phyloP scores from a whole-genome alignment of 1,140 invertebrate genomes.

The Adelges cooleyi region DNA sequence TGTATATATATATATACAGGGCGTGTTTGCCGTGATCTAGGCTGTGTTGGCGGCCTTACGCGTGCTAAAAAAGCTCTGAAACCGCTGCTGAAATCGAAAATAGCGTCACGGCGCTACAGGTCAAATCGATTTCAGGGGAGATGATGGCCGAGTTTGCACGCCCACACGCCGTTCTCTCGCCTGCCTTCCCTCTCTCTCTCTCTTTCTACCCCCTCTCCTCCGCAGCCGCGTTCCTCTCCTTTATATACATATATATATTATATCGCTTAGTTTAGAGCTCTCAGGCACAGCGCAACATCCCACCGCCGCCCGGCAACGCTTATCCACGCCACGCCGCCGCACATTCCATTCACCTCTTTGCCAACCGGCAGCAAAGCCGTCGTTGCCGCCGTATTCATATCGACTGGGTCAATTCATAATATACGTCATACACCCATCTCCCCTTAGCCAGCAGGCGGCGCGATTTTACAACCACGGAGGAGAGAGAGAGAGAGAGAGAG shows the following conservation, averaged over 20 bases:
- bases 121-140: constrained; percentile 26
- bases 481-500: too few species aligned
- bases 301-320: background rate
- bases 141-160: constrained; percentile 25
- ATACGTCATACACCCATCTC: background rate
- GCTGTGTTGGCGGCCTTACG: too few species aligned
- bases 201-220: background rate
- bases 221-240: too few species aligned
- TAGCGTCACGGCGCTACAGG: constrained; percentile 26
- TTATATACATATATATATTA: too few species aligned
- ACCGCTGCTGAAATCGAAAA: constrained; percentile 19
- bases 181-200: background rate
- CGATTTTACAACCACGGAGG: too few species aligned
- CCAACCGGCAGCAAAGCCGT: background rate
- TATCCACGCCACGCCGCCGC: too few species aligned
- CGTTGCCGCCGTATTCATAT: background rate
- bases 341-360: background rate
- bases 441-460: background rate
- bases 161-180: background rate
- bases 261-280: background rate
- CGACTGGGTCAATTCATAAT: background rate
- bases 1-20: too few species aligned
- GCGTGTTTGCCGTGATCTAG: too few species aligned
- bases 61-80: background rate
- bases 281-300: background rate